Base-by-base conservation (phyloP, 2,797 vertebrate species). In the Cuniculus paca region DNA sequence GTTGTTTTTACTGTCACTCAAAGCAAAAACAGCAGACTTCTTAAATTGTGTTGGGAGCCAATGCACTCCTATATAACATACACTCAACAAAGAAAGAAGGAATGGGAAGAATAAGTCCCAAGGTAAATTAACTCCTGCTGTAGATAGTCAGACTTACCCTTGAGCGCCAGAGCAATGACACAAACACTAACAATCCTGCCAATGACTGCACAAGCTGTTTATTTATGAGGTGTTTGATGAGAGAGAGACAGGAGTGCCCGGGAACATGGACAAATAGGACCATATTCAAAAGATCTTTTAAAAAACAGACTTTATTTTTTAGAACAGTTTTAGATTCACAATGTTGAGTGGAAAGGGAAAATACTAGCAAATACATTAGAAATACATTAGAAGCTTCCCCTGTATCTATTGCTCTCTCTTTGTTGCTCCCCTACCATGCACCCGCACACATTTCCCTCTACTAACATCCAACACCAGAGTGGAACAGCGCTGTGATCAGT, bases 1-100 rank as follows among this genome's bases (percentile, higher is more conserved):
- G 61, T 50, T 95, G 94, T 95, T 92, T 87, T 63, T 58, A 36
- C 77, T 77, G 85, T 90, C 93, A 95, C 85, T 94, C 95, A 87
- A 87, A 81, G 61, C 70, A 79, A 79, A 91, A 94, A 63, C 26
- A 87, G 63, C 90, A 74, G 75, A 87, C 58, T 74, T 16, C 81
- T 95, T 94, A 92, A 83, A 75, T 72, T 39, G 60, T 39, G 87
- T 82, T 78, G 84, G 84, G 78, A 93, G 74, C 60, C 89, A 86
- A 93, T 92, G 77, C 90, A 85, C 36, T 93, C 50, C 61, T 93
- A 52, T 58, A 90, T 80, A 92, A 65, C 31, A 13, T 0, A 36
- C 28, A 17, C 11, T 58, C 42, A n/a, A 45, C 11, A 6, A 52
- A 95, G 79, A 48, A 45, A 80, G 36, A 34, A 54, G 61, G 8